Base-by-base conservation (phyloP, 2,113 vertebrate species). In the Chionodraco myersi region DNA sequence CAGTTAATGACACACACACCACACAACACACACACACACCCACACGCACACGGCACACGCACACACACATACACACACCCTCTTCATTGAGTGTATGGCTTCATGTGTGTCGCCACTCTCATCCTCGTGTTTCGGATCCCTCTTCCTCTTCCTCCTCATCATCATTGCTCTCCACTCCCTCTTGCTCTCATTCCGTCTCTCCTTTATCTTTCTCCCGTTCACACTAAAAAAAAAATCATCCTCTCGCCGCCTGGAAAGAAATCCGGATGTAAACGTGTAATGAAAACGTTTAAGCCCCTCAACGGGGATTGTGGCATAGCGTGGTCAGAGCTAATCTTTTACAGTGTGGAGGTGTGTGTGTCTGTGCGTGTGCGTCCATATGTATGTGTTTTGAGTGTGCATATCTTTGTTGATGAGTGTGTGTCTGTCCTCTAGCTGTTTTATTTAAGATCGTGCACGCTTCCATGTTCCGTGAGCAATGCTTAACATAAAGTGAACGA, bases 221-320 rank as follows among this genome's bases (percentile, higher is more conserved):
- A 48, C 30, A 15, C 68, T 45, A 73, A 68, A 82, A 51, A 45
- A 36, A 82, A 51, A 45, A 36, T 21, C 48, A 41, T 47, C 34
- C 23, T 70, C 13, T 26, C 8, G 2, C 57, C 1, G 7, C 48
- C 48, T 64, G 71, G n/a, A 74, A 51, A 74, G 16, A 74, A 79
- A 86, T 67, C 69, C 54, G 51, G 26, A 64, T 66, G 52, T 62
- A 71, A 21, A 36, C 10, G 53, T 79, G 80, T 66, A 83, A 86
- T 88, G 62, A 80, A 47, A 86, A 72, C 65, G 34, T 80, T 79
- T 72, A 77, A 82, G 73, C 69, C 70, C 21, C 57, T 73, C n/a
- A 70, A 64, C 78, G 73, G 77, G 69, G 83, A 86, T 82, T 87
- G 47, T 54, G 41, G 21, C 49, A 18, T 18, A 26, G 62, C 9